These are phyloP conservation scores for Egretta garzetta DNA, from an alignment of 2,113 vertebrate genomes.

Conservation along the genomic window DNA sequence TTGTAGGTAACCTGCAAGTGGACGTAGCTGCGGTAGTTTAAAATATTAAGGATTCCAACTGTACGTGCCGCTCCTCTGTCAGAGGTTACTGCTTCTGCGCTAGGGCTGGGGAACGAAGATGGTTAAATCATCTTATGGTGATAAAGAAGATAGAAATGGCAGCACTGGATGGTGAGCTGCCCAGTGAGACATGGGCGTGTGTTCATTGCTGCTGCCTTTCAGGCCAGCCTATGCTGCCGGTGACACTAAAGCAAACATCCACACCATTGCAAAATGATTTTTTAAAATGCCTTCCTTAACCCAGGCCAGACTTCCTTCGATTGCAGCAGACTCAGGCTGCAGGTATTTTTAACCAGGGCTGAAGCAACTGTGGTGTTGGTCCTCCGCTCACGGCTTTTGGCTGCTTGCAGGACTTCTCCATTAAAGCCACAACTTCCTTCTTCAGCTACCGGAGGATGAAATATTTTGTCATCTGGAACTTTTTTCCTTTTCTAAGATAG, in stretches of 20 bases:
- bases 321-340: background rate
- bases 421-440: conserved; percentile 20
- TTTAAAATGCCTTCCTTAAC: background rate
- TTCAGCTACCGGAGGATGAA: background rate
- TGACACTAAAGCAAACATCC: background rate
- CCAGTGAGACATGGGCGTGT: background rate
- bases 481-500: background rate
- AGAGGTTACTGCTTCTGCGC: background rate
- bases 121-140: background rate
- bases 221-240: background rate
- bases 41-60: background rate
- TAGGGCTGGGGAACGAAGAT: background rate
- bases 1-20: background rate
- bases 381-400: background rate
- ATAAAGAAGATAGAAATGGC: background rate
- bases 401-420: background rate
- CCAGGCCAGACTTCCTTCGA: background rate
- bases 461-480: background rate
- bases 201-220: background rate
- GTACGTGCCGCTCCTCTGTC: background rate
- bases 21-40: background rate
- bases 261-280: background rate
- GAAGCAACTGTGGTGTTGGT: conserved; percentile 13
- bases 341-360: conserved; percentile 3
- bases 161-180: background rate